Conservation (phyloP, 2,113 vertebrate species). For the Psettodes erumei region DNA sequence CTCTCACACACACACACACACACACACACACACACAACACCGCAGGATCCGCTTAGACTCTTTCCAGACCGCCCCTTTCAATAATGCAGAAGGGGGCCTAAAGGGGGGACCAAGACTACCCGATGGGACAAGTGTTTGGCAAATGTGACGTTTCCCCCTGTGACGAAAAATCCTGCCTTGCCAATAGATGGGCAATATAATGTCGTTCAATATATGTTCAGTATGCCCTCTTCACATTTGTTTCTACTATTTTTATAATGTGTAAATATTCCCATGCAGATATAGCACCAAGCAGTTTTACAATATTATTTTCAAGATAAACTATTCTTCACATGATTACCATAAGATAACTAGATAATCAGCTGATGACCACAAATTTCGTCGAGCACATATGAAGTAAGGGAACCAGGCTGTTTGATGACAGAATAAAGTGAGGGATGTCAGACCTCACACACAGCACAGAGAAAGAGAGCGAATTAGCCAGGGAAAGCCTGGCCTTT, state of each 20-base stretch:
- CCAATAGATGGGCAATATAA: neutral
- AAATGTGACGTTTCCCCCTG: neutral
- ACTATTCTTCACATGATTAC: neutral
- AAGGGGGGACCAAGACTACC: slow-evolving; percentile 54
- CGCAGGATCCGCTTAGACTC: slow-evolving; percentile 65
- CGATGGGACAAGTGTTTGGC: slow-evolving; percentile 40
- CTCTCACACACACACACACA: slow-evolving; percentile 17
- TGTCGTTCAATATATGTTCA: neutral
- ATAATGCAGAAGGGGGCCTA: slow-evolving; percentile 59
- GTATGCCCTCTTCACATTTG: neutral
- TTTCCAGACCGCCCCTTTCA: slow-evolving; percentile 84
- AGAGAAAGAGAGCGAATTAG: neutral
- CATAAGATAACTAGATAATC: too few relatives aligned
- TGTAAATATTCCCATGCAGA: too few relatives aligned
- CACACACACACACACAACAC: slow-evolving; percentile 11
- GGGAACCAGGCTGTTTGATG: neutral
- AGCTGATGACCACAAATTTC: too few relatives aligned
- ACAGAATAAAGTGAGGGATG: neutral
- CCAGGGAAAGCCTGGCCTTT: neutral
- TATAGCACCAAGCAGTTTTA: neutral
- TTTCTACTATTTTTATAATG: neutral
- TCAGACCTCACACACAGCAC: neutral
- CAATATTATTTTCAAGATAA: neutral
- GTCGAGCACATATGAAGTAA: neutral
- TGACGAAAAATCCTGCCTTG: neutral